Evolutionary conservation across 2,113 vertebrate genomes (phyloP), one percentile per base, ranked within the genome.

Genomic region (Oophaga pumilio): DNA sequence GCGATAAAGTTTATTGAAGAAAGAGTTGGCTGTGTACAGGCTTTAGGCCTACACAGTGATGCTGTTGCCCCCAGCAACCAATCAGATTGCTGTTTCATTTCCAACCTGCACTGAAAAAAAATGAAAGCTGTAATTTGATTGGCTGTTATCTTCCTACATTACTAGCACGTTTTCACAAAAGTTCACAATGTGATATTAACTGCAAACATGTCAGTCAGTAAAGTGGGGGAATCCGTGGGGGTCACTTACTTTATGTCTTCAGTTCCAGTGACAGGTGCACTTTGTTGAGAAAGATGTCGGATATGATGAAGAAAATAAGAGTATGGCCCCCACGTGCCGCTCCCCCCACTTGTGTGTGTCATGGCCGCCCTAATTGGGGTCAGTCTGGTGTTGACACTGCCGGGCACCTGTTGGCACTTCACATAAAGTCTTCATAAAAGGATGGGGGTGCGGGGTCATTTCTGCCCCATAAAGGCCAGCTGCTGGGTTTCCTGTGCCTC

Each of bases 401-500:
- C 71, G 85, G 69, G n/a, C 18, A 12, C 28, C 56, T 1, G 1
- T 15, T 5, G 33, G 4, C 8, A 14, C 89, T 86, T 68, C 76
- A 87, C 88, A 89, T 49, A 26, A 20, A 0, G 64, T 22, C 56
- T 52, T 22, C 52, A 85, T 89, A 88, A 71, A 74, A 1, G 50
- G 66, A n/a, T 9, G 81, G 60, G 56, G 92, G 93, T 92, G 91
- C 92, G 92, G 74, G 87, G 33, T 7, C 7, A 26, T 78, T 87
- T 52, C 76, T 74, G 73, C 66, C 81, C 78, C 57, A 73, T 81
- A 83, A 88, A 86, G 88, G 86, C 89, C 92, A 93, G 93, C 91
- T 92, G 93, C 87, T 33, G 86, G 88, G 90, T 91, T 93, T 91
- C 89, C 89, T 92, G 10, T 15, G 66, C 59, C 77, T 73, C 26